Conservation (phyloP, 1,140 invertebrate species). For the Meloidogyne hapla region DNA sequence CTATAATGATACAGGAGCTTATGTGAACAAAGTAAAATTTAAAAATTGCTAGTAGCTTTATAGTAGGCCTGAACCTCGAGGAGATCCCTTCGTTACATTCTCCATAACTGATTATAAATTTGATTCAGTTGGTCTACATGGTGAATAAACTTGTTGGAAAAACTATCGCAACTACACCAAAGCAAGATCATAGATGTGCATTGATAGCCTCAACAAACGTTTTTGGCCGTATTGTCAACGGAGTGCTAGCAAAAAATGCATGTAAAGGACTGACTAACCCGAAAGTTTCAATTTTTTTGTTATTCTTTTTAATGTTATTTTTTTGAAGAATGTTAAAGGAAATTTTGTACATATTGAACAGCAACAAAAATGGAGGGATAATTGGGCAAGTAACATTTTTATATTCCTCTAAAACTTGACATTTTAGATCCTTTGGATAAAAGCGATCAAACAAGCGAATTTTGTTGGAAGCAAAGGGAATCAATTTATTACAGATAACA, state of each 20-base stretch:
- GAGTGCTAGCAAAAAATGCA: slow-evolving; percentile 31
- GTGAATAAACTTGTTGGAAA: slow-evolving; percentile 21
- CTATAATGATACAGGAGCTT: slow-evolving; percentile 19
- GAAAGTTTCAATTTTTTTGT: slow-evolving; percentile 18
- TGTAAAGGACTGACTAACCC: slow-evolving; percentile 19
- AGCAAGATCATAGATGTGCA: slow-evolving; percentile 28
- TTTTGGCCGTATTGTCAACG: slow-evolving; percentile 41
- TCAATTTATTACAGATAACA: too few relatives aligned
- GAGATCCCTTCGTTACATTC: too few relatives aligned
- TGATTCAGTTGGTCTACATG: background rate
- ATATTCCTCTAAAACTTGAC: too few relatives aligned
- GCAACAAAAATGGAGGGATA: slow-evolving; percentile 30
- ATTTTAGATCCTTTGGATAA: too few relatives aligned
- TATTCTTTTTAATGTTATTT: background rate
- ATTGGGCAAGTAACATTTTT: slow-evolving; percentile 13
- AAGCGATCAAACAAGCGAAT: too few relatives aligned
- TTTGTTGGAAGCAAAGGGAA: too few relatives aligned
- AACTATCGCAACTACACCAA: slow-evolving; percentile 30
- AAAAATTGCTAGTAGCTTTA: too few relatives aligned
- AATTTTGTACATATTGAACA: slow-evolving; percentile 46
- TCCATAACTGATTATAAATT: background rate
- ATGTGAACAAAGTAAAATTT: slow-evolving; percentile 47
- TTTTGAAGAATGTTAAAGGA: slow-evolving; percentile 40
- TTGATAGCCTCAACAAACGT: slow-evolving; percentile 42
- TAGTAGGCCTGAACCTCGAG: too few relatives aligned